phyloP scores from a whole-genome alignment of 2,113 vertebrate species.

The Vicugna pacos region DNA sequence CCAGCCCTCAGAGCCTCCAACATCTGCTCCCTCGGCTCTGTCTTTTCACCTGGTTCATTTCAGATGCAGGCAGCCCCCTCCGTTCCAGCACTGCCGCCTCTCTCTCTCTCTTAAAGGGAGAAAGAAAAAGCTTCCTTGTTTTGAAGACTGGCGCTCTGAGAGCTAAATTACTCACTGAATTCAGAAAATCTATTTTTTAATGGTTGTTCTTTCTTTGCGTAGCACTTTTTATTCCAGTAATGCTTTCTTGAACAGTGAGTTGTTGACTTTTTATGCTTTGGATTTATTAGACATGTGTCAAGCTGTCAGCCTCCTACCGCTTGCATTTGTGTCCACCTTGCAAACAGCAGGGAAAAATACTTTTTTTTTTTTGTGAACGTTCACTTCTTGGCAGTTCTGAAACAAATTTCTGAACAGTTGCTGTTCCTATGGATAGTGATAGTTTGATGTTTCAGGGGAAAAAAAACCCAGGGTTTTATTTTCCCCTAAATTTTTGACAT shows the following conservation, averaged over 20 bases:
- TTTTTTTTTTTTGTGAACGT: slow-evolving; percentile 84
- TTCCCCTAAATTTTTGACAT: slow-evolving; percentile 89
- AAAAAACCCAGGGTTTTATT: slow-evolving; percentile 85
- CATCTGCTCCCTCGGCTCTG: slow-evolving; percentile 83
- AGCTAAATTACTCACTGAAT: slow-evolving; percentile 76
- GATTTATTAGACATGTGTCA: slow-evolving; percentile 90
- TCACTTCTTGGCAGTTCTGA: slow-evolving; percentile 90
- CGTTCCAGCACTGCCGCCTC: background rate
- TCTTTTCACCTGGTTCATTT: slow-evolving; percentile 81
- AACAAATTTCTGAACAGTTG: slow-evolving; percentile 90
- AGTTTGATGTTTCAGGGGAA: slow-evolving; percentile 86
- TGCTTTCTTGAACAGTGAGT: slow-evolving; percentile 83
- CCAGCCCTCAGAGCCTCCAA: slow-evolving; percentile 77
- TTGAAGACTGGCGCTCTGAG: slow-evolving; percentile 75
- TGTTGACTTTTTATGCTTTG: slow-evolving; percentile 88
- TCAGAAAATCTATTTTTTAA: slow-evolving; percentile 86
- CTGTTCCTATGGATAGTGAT: slow-evolving; percentile 90
- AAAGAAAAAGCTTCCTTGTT: slow-evolving; percentile 72
- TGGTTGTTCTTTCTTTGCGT: slow-evolving; percentile 77
- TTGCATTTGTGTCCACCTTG: slow-evolving; percentile 90
- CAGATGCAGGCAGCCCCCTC: slow-evolving; percentile 73
- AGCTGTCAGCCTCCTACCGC: slow-evolving; percentile 88
- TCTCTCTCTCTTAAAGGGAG: background rate
- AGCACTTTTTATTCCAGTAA: slow-evolving; percentile 83
- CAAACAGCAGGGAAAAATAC: slow-evolving; percentile 89